Base-by-base conservation (phyloP, 2,113 vertebrate species). In the Nibea coibor region DNA sequence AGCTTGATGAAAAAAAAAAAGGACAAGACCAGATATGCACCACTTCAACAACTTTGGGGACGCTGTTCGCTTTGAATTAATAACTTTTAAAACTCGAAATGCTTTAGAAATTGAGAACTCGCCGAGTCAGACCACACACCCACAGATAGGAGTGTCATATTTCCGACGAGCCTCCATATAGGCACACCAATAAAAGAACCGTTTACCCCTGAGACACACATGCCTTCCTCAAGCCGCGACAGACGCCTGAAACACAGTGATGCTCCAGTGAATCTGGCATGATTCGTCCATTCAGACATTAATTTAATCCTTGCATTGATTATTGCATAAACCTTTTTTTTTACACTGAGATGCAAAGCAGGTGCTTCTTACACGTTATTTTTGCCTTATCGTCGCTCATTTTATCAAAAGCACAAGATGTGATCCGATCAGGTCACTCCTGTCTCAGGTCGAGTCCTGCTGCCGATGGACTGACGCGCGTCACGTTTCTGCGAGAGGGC, bases 381-480 rank as follows among this genome's bases (percentile, higher is more conserved):
- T 53, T 90, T 26, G 15, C 53, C 24, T 20, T 88, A 16, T 72
- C 58, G 2, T 54, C 12, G 16, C 53, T 89, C 0, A 24, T 65
- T 63, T 45, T 70, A 12, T 74, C 67, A n/a, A 42, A 62, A 42
- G 28, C 74, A 10, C 72, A 62, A 12, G n/a, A 65, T 53, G 77
- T 65, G 39, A 42, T 19, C 3, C 56, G 67, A 9, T 73, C 76
- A 2, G 54, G 10, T n/a, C 81, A 70, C 47, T 94, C 79, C 28
- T 95, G 95, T 69, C 51, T 94, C 72, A 82, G n/a, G 14, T 62
- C 64, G 1, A 75, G 50, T 54, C 56, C 43, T 5, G 39, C 57
- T n/a, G 22, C 12, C 0, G 45, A 42, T 19, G 63, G 76, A 61
- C 82, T 56, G 4, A 88, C 66, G 43, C 80, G 75, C 50, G 22